These are phyloP conservation scores for Masnerella sp. DNA, from an alignment of 2,888 invertebrate genomes.

Conservation along the genomic window DNA sequence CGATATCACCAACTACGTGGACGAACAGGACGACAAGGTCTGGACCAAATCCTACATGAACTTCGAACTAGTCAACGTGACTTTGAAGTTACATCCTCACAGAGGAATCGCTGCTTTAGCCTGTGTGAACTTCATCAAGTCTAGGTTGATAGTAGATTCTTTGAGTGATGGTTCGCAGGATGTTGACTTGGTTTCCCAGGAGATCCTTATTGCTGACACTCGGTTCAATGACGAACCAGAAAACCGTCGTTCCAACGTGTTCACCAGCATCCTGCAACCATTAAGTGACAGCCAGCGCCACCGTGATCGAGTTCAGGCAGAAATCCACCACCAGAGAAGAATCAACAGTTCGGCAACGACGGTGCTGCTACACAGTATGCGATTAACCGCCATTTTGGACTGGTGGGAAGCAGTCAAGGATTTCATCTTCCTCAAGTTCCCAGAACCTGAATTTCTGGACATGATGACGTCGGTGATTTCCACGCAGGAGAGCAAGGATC, in stretches of 20 bases:
- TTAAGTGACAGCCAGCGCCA: constrained; percentile 78
- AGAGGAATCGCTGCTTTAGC: constrained; percentile 83
- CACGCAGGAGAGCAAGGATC: constrained; percentile 63
- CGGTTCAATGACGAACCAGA: constrained; percentile 83
- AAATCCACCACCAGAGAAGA: constrained; percentile 86
- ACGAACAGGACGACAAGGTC: constrained; percentile 77
- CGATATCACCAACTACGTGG: constrained; percentile 35
- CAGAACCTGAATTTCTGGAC: constrained; percentile 71
- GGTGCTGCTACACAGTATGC: constrained; percentile 94
- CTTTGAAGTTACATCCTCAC: constrained; percentile 83
- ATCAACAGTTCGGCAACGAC: constrained; percentile 87
- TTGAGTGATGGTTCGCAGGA: constrained; percentile 94
- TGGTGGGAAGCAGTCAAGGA: constrained; percentile 93
- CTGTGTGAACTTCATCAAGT: constrained; percentile 94
- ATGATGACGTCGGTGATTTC: constrained; percentile 56
- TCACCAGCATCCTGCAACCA: constrained; percentile 93
- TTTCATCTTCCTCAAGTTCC: constrained; percentile 82
- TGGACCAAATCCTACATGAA: constrained; percentile 90
- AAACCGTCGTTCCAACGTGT: constrained; percentile 89
- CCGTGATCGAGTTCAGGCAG: constrained; percentile 84
- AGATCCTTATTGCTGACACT: constrained; percentile 89
- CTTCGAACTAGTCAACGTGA: constrained; percentile 92
- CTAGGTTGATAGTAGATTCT: constrained; percentile 89
- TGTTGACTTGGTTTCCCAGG: constrained; percentile 94
- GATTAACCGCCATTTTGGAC: constrained; percentile 94